phyloP scores from a whole-genome alignment of 2,113 vertebrate species.

The Varanus salvator region DNA sequence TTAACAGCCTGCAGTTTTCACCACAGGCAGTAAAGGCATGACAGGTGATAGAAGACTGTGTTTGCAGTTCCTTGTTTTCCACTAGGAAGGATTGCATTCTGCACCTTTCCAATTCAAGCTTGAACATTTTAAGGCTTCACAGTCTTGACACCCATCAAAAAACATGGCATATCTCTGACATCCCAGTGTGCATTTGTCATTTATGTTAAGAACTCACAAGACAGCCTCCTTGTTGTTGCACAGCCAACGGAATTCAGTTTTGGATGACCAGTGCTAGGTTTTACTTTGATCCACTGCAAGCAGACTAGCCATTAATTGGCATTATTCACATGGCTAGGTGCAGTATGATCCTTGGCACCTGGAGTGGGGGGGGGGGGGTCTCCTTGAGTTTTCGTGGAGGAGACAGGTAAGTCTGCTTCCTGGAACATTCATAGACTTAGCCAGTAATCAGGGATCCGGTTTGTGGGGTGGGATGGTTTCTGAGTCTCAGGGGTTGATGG shows the following conservation, averaged over 20 bases:
- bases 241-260: neutral
- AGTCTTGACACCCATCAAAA: neutral
- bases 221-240: constrained; percentile 9
- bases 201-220: neutral
- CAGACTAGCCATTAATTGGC: constrained; percentile 13
- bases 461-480: neutral
- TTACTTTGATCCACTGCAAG: constrained; percentile 1
- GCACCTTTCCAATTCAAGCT: neutral
- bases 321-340: constrained; percentile 3
- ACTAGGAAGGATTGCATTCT: neutral
- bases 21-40: neutral
- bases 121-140: neutral
- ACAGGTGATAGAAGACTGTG: neutral
- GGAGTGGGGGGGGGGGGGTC: neutral
- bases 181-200: constrained; percentile 8
- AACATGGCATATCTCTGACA: neutral
- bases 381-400: neutral
- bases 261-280: neutral
- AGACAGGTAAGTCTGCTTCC: neutral
- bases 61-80: neutral
- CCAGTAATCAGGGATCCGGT: neutral
- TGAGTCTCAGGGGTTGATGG: neutral
- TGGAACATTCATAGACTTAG: neutral
- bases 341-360: neutral
- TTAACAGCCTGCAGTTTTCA: neutral